Conservation (phyloP, 2,113 vertebrate species). For the Takifugu bimaculatus region DNA sequence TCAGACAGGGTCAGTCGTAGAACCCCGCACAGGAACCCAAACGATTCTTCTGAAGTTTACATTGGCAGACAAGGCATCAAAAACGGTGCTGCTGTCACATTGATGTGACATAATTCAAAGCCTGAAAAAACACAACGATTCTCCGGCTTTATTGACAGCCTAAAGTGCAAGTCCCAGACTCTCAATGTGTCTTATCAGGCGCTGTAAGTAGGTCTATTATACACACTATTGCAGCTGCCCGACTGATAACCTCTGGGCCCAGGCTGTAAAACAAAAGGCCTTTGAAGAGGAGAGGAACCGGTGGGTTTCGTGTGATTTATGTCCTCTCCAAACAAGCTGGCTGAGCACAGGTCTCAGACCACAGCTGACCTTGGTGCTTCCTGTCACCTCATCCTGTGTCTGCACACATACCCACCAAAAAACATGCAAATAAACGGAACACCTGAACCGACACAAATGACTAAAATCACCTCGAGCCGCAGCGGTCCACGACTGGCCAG, state of each 20-base stretch:
- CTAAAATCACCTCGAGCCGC: no score
- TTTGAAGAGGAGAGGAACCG: constrained; percentile 68
- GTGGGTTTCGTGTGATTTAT: constrained; percentile 61
- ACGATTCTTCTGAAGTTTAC: constrained; percentile 51
- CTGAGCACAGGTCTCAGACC: constrained; percentile 53
- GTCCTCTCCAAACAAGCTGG: constrained; percentile 62
- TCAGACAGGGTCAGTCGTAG: constrained; percentile 55
- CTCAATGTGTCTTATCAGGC: constrained; percentile 59
- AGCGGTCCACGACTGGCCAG: not conserved
- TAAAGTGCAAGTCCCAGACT: constrained; percentile 31
- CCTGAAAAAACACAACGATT: constrained; percentile 52
- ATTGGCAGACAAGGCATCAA: constrained; percentile 45
- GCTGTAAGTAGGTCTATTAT: constrained; percentile 60
- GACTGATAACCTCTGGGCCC: constrained; percentile 66
- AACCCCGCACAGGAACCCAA: constrained; percentile 65
- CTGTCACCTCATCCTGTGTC: constrained; percentile 50
- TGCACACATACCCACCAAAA: not conserved
- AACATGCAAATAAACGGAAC: not conserved
- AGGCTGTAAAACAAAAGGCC: constrained; percentile 65
- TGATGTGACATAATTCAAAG: constrained; percentile 51
- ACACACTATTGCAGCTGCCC: constrained; percentile 67
- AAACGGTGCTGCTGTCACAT: constrained; percentile 31
- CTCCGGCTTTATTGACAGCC: constrained; percentile 51
- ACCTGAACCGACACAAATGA: no score
- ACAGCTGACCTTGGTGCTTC: constrained; percentile 63